Evolutionary conservation across 2,888 invertebrate genomes (phyloP), one percentile per base, ranked within the genome.

Genomic region (Tetranychus truncatus): DNA sequence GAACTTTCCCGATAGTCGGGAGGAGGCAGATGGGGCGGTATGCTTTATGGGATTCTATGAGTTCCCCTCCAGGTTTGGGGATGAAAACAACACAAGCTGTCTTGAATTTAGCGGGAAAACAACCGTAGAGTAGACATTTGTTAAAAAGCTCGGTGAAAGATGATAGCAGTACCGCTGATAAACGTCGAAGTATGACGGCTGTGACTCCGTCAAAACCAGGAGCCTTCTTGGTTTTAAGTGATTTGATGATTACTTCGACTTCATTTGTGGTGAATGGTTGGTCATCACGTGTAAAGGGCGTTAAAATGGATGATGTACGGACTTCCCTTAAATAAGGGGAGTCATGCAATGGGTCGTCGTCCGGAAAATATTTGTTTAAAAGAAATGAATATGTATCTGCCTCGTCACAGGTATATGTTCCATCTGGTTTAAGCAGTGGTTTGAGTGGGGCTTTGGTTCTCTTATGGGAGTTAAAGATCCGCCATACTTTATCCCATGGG

Each of bases 131-230:
- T 0, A 72, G 72, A 24, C 72, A 72, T 24, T 9, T 45, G 72
- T 72, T 72, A 45, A 8, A 72, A 44, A 72, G 7, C n/a, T 44
- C n/a, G 45, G 34, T 44, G 7, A 72, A 44, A 1, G n/a, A n/a
- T 11, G 34, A 1, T 18, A 67, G 6, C 11, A 67, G 9, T 4
- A n/a, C 11, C 8, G 6, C 18, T 4, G 20, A 45, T 7, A 67
- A 4, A 18, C 1, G 0, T 2, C 66, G 66, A 11, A 69, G 34
- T 44, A 74, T 74, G 6, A 9, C 5, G 1, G 74, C 74, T 8
- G 74, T 67, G 9, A 74, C 15, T 6, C 24, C 18, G 18, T 74
- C 74, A 34, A 66, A n/a, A 21, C 72, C 72, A 72, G 72, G 72
- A 15, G 72, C 34, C 45, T 45, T 72, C 11, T 24, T 72, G 6